A percentile compares a stretch with the other conserved stretches of the same genome.
Conservation (phyloP, 2,113 vertebrate genomes). For the Leucopsar rothschildi region DNA sequence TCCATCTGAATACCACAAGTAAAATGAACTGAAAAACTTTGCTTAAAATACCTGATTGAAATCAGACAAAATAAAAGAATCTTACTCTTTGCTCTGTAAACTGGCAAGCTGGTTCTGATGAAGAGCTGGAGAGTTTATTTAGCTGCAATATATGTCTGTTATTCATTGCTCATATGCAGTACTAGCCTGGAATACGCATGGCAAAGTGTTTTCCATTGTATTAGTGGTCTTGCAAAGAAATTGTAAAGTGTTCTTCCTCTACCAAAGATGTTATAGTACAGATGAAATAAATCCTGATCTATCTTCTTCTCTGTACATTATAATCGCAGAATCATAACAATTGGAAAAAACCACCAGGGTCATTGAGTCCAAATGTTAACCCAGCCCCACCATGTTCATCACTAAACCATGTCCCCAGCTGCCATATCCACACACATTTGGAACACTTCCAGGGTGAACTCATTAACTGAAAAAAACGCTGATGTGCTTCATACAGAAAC, state of each 20-base stretch:
- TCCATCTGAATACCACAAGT: background rate
- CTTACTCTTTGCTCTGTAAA: background rate
- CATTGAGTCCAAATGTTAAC: background rate
- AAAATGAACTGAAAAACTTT: background rate
- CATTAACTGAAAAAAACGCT: background rate
- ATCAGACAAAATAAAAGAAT: background rate
- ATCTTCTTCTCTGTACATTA: background rate
- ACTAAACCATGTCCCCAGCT: background rate
- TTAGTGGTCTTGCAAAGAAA: background rate
- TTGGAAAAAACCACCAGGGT: background rate
- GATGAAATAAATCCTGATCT: background rate
- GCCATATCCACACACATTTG: background rate
- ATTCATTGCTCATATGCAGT: background rate
- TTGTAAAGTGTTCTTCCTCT: background rate
- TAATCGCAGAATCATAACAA: background rate
- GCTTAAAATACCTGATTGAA: background rate
- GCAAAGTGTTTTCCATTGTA: background rate
- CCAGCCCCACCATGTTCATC: fast-evolving
- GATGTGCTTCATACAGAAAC: background rate
- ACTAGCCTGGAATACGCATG: background rate
- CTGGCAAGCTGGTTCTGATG: background rate
- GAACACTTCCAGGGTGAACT: background rate
- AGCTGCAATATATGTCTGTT: background rate
- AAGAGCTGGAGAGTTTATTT: background rate
- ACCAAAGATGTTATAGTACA: background rate